A percentile compares a stretch with the other conserved stretches of the same genome.
Evolutionary conservation across 2,888 invertebrate species (phyloP).

Genomic region (Nasonovia ribisnigri): DNA sequence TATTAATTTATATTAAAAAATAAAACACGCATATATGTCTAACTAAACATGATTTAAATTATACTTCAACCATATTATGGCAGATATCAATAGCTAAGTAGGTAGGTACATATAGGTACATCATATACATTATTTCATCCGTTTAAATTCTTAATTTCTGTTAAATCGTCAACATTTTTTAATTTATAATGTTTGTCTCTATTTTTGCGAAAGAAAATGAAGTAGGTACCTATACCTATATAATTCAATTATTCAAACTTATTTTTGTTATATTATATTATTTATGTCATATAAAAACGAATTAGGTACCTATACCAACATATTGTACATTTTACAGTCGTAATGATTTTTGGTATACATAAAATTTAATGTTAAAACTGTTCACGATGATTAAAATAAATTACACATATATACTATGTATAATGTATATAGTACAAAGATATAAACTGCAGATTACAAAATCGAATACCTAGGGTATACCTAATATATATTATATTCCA

Average conservation of each 20-base stretch:
- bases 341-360: too few species aligned
- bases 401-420: too few species aligned
- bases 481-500: neutral
- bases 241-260: neutral
- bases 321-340: neutral
- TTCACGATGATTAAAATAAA: neutral
- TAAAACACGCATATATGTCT: too few species aligned
- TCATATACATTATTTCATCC: neutral
- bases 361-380: neutral
- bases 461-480: neutral
- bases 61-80: too few species aligned
- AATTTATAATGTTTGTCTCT: neutral
- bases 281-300: neutral
- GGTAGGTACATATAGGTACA: neutral
- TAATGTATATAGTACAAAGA: neutral
- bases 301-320: neutral
- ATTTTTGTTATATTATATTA: neutral
- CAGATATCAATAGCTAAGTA: too few species aligned
- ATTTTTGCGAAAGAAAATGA: neutral
- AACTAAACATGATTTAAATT: too few species aligned
- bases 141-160: neutral
- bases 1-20: too few species aligned
- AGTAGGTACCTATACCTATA: too few species aligned
- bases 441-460: neutral
- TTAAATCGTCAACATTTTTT: neutral